phyloP scores from a whole-genome alignment of 2,797 vertebrate species.

The Eulemur rubriventer region DNA sequence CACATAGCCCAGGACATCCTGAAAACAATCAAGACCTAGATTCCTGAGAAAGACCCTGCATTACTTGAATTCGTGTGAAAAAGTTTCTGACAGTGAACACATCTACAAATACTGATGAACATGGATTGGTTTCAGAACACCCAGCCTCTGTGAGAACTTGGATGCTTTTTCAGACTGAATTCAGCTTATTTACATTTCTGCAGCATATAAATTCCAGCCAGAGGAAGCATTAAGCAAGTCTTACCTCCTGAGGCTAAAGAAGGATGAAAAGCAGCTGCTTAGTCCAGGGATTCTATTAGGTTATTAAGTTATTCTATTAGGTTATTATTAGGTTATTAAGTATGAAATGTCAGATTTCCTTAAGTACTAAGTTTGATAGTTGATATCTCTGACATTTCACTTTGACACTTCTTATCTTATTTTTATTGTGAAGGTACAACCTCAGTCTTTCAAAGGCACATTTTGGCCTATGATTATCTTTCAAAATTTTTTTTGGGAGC shows the following conservation, averaged over 20 bases:
- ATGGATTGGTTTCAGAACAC: background rate
- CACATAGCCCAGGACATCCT: background rate
- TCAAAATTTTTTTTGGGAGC: too few species aligned
- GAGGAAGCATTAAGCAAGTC: background rate
- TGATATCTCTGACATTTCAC: too few species aligned
- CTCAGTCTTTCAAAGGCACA: too few species aligned
- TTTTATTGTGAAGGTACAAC: too few species aligned
- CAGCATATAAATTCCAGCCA: background rate
- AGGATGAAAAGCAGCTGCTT: background rate
- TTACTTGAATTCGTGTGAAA: background rate
- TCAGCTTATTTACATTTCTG: background rate
- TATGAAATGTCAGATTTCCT: too few species aligned
- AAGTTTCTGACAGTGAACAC: background rate
- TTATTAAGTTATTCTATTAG: too few species aligned
- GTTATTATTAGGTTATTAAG: too few species aligned
- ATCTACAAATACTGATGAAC: background rate
- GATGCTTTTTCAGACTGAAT: background rate
- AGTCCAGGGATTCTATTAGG: background rate
- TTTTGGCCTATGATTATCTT: too few species aligned
- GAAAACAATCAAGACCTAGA: background rate
- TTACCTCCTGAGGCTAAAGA: background rate
- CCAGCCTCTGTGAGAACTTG: background rate
- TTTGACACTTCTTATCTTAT: too few species aligned
- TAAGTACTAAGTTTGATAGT: too few species aligned
- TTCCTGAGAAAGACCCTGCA: background rate